phyloP scores from a whole-genome alignment of 2,888 invertebrate genomes.

The Mythimna lalbum region DNA sequence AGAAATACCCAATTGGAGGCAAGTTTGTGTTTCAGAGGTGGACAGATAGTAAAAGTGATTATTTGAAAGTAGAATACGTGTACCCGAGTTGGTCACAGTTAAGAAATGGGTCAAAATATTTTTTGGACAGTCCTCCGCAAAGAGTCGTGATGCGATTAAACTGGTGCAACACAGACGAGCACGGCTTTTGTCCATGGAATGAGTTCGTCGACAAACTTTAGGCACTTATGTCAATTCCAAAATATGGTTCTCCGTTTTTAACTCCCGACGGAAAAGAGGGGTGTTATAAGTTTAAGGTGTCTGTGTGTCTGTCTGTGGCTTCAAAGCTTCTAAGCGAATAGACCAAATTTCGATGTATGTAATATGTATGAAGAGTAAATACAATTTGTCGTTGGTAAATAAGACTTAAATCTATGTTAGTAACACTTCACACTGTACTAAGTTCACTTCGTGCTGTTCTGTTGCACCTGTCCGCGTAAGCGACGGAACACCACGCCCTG shows the following conservation, averaged over 20 bases:
- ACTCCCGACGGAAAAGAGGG: too few relatives aligned
- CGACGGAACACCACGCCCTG: too few relatives aligned
- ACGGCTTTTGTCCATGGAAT: conserved; percentile 51
- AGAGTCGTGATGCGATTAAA: conserved; percentile 43
- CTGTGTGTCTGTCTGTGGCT: too few relatives aligned
- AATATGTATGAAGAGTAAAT: too few relatives aligned
- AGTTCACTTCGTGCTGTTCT: too few relatives aligned
- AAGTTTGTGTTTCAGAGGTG: conserved; percentile 61
- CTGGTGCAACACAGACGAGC: conserved; percentile 45
- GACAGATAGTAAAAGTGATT: conserved; percentile 50
- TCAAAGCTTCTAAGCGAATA: too few relatives aligned
- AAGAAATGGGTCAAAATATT: conserved; percentile 42
- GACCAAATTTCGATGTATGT: too few relatives aligned
- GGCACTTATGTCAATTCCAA: neutral
- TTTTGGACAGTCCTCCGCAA: conserved; percentile 40
- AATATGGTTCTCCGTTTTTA: neutral
- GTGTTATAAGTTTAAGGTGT: too few relatives aligned
- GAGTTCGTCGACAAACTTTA: conserved; percentile 52
- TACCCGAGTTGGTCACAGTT: conserved; percentile 53
- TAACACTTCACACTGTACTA: too few relatives aligned
- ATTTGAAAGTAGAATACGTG: conserved; percentile 58
- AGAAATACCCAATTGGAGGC: conserved; percentile 54
- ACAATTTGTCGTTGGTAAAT: too few relatives aligned
- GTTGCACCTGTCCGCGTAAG: too few relatives aligned
- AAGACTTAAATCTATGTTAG: too few relatives aligned